Conservation (phyloP, 2,888 invertebrate genomes). For the Monoplex corrugatus region DNA sequence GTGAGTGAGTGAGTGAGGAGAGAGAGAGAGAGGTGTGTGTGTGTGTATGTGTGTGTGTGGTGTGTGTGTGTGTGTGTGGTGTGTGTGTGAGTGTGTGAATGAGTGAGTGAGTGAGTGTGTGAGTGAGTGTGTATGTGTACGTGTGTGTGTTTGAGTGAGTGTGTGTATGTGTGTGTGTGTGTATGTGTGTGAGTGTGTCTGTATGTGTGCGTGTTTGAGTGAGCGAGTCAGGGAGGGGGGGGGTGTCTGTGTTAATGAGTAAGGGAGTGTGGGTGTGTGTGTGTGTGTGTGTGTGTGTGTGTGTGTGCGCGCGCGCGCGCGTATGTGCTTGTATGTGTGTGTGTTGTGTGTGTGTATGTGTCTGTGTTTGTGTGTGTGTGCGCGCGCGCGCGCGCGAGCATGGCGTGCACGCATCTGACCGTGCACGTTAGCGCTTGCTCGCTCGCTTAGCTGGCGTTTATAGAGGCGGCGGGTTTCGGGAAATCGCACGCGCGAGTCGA, state of each 20-base stretch:
- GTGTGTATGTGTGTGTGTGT: background rate
- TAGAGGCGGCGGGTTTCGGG: too few relatives aligned
- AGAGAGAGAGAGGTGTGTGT: too few relatives aligned
- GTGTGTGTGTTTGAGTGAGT: background rate
- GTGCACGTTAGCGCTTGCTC: too few relatives aligned
- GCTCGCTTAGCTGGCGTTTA: too few relatives aligned
- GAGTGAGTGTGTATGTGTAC: background rate
- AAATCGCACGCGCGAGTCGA: too few relatives aligned
- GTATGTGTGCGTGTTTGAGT: constrained; percentile 10
- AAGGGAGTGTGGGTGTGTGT: too few relatives aligned
- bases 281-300: constrained; percentile 15
- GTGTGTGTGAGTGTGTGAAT: too few relatives aligned
- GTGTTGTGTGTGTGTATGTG: constrained; percentile 8
- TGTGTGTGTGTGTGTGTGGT: background rate
- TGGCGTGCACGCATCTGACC: too few relatives aligned
- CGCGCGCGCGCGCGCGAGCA: too few relatives aligned
- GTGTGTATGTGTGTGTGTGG: background rate
- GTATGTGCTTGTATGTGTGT: background rate
- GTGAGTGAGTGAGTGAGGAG: background rate
- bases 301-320: background rate
- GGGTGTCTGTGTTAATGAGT: background rate
- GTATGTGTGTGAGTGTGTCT: constrained; percentile 19
- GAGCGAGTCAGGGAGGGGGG: background rate
- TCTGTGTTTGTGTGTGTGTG: background rate
- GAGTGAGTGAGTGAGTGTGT: background rate